phyloP scores from a whole-genome alignment of 2,797 vertebrate species.

The Phoxinus dragarum region DNA sequence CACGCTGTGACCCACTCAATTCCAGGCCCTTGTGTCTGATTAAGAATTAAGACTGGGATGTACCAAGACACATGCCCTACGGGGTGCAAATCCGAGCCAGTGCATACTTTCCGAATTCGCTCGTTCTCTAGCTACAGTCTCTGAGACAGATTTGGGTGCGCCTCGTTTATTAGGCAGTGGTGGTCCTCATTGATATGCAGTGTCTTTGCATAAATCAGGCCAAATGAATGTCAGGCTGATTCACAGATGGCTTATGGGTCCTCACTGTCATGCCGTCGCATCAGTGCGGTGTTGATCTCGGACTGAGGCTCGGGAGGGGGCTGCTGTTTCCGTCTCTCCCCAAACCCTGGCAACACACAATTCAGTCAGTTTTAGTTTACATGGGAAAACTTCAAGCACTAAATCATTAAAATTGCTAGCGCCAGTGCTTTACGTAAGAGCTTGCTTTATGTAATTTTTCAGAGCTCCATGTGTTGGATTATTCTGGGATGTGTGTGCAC shows the following conservation, averaged over 20 bases:
- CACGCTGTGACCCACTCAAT: constrained; percentile 38
- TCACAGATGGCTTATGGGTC: constrained; percentile 57
- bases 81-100: constrained; percentile 14
- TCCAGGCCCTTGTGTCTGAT: constrained; percentile 48
- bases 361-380: constrained; percentile 56
- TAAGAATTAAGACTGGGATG: constrained; percentile 45
- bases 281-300: constrained; percentile 41
- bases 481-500: constrained; percentile 41
- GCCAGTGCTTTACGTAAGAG: constrained; percentile 53
- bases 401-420: constrained; percentile 60
- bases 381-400: constrained; percentile 54
- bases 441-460: constrained; percentile 52
- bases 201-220: constrained; percentile 54
- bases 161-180: constrained; percentile 47
- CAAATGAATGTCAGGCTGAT: constrained; percentile 57
- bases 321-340: constrained; percentile 8
- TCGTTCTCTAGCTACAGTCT: constrained; percentile 17
- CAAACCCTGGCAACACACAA: constrained; percentile 32
- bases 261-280: constrained; percentile 45
- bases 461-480: constrained; percentile 34
- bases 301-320: constrained; percentile 8
- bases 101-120: background rate
- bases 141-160: constrained; percentile 36
- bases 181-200: constrained; percentile 58
- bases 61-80: constrained; percentile 29